Percentiles rank a stretch among this genome's conserved stretches.
Conservation (phyloP, 2,888 invertebrate species). For the Xylocampa areola region DNA sequence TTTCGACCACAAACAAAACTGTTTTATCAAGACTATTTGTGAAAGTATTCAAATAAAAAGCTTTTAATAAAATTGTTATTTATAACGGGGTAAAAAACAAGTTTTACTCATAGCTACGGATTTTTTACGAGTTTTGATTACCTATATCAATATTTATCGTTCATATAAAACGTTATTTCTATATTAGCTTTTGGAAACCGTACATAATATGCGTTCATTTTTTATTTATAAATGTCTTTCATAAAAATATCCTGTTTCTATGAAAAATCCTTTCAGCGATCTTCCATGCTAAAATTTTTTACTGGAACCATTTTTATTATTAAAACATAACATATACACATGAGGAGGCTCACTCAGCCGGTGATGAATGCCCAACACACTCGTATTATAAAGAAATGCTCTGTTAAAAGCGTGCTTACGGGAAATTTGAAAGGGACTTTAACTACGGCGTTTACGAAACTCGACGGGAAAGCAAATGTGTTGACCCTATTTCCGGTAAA, state of each 20-base stretch:
- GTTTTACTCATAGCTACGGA: conserved; percentile 32
- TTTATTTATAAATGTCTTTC: conserved; percentile 4
- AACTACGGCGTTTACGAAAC: conserved; percentile 33
- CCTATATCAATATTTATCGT: conserved; percentile 32
- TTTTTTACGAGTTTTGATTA: conserved; percentile 27
- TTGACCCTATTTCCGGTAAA: conserved; percentile 52
- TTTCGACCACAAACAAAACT: conserved; percentile 12
- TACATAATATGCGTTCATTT: neutral
- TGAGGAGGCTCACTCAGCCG: conserved; percentile 13
- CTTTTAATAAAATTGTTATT: conserved; percentile 28
- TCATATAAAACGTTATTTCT: conserved; percentile 15
- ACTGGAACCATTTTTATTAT: conserved; percentile 32
- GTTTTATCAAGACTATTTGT: conserved; percentile 34
- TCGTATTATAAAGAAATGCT: conserved; percentile 50
- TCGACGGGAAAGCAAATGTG: conserved; percentile 48
- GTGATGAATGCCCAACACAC: conserved; percentile 44
- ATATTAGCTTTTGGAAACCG: neutral
- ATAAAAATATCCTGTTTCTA: neutral
- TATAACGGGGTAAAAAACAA: conserved; percentile 27
- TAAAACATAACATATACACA: conserved; percentile 24
- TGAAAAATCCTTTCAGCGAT: conserved; percentile 20
- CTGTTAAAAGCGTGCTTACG: conserved; percentile 41
- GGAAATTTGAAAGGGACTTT: conserved; percentile 48
- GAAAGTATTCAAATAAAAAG: conserved; percentile 40
- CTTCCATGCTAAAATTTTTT: conserved; percentile 16